Conservation (phyloP, 2,113 vertebrate species). For the Notarius quadriscutis region DNA sequence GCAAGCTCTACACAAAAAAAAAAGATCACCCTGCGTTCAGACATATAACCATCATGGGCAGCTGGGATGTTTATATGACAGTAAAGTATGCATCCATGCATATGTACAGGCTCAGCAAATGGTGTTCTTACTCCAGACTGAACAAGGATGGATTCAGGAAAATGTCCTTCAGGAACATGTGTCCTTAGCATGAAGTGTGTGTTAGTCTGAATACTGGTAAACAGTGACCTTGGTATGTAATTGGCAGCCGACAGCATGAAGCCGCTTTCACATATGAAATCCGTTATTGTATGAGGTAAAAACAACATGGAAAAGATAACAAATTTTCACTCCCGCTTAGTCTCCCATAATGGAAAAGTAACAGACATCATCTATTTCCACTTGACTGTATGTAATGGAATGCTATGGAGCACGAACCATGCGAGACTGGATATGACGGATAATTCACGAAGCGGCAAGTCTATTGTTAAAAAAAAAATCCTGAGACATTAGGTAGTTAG, state of each 20-base stretch:
- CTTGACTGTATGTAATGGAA: no score
- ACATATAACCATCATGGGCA: constrained; percentile 18
- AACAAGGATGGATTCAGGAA: constrained; percentile 1
- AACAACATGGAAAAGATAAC: no score
- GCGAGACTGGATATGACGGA: no score
- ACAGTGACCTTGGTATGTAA: constrained; percentile 1
- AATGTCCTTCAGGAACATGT: background rate
- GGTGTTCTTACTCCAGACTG: background rate
- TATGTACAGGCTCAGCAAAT: constrained; percentile 2
- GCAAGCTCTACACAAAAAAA: constrained; percentile 53
- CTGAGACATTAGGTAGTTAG: no score
- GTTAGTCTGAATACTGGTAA: constrained; percentile 2
- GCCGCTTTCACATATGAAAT: no score
- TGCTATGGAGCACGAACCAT: no score
- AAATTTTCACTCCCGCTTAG: no score
- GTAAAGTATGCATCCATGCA: background rate
- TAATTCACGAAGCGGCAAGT: no score
- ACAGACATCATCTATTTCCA: no score
- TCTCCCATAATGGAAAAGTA: no score
- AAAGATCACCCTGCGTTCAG: constrained; percentile 43
- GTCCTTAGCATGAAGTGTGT: background rate
- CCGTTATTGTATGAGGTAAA: no score
- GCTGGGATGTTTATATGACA: constrained; percentile 9
- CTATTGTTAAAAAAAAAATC: no score
- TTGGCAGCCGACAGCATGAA: background rate